A percentile compares a stretch with the other conserved stretches of the same genome.
Conservation (phyloP, 1,140 invertebrate species). For the Propsilocerus akamusi region DNA sequence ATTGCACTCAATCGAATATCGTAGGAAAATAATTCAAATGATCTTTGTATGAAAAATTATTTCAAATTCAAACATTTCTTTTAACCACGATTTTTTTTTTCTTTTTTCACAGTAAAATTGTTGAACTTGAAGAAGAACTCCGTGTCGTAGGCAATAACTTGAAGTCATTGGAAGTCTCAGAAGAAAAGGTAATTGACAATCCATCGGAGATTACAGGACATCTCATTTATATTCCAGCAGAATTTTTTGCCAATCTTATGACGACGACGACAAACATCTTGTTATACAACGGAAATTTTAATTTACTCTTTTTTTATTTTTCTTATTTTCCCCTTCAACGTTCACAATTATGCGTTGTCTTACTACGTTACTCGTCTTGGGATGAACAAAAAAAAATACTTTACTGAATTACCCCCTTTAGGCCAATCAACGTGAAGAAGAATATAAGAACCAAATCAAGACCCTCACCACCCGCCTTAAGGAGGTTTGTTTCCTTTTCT, state of each 20-base stretch:
- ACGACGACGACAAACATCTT: neutral
- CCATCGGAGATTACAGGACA: neutral
- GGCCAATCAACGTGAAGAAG: constrained; percentile 99
- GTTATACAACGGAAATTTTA: neutral
- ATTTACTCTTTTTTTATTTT: constrained; percentile 3
- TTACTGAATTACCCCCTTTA: constrained; percentile 28
- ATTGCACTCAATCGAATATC: too few relatives aligned
- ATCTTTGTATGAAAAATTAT: too few relatives aligned
- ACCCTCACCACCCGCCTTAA: constrained; percentile 96
- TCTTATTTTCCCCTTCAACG: neutral
- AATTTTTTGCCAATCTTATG: neutral
- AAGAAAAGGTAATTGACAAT: constrained; percentile 78
- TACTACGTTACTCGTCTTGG: neutral
- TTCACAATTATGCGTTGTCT: constrained; percentile 7
- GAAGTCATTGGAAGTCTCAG: constrained; percentile 98
- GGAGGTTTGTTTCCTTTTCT: constrained; percentile 71
- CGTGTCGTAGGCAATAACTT: constrained; percentile 99
- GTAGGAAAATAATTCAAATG: too few relatives aligned
- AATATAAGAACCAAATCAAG: constrained; percentile 99
- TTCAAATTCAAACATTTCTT: too few relatives aligned
- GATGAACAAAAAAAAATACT: neutral
- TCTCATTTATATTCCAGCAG: too few relatives aligned
- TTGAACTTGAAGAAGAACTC: constrained; percentile 97
- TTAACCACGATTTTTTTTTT: constrained; percentile 9
- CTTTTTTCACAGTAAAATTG: constrained; percentile 82